Evolutionary conservation across 2,888 invertebrate species (phyloP), one percentile per base, ranked within the genome.

Genomic region (Dryocosmus kuriphilus): DNA sequence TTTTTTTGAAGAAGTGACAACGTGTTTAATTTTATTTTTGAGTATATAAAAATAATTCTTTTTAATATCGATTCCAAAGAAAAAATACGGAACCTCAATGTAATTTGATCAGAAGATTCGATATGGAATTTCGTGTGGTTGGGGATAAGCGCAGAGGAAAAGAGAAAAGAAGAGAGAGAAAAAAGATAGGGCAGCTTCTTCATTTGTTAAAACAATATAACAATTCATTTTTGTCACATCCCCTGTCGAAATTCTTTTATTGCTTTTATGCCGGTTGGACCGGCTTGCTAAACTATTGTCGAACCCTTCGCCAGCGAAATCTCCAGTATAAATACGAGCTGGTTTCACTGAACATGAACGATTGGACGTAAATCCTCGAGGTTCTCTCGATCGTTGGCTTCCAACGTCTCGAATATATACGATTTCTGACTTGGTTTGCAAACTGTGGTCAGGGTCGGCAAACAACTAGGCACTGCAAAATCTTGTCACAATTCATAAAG

Each of bases 131-230:
- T 41, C 41, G 1, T 0, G 4, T 41, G 41, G 16, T 41, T 41
- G 16, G 16, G 41, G 41, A 41, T 41, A 41, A 41, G 41, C 0
- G 41, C 41, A 41, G 5, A 41, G 41, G 16, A 16, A 16, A 41
- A 41, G 14, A 46, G 46, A 76, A 79, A 61, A 77, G 74, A 80
- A 78, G 80, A 77, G 82, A 83, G 81, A 82, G 82, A 82, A 55
- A 76, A 61, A 75, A 67, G 75, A 65, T 77, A 74, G 75, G 67
- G 84, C 81, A 83, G 86, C 85, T 80, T 86, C 87, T 89, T 90
- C 90, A 90, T 90, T 90, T 90, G 89, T 90, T 90, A 85, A 90
- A 88, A 90, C 89, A 89, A 90, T 90, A 89, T 89, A 89, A 90
- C 89, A 88, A 90, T 90, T 90, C 88, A 89, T 90, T 90, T 90